Evolutionary conservation across 2,113 vertebrate genomes (phyloP).

Genomic region (Vulpes vulpes): DNA sequence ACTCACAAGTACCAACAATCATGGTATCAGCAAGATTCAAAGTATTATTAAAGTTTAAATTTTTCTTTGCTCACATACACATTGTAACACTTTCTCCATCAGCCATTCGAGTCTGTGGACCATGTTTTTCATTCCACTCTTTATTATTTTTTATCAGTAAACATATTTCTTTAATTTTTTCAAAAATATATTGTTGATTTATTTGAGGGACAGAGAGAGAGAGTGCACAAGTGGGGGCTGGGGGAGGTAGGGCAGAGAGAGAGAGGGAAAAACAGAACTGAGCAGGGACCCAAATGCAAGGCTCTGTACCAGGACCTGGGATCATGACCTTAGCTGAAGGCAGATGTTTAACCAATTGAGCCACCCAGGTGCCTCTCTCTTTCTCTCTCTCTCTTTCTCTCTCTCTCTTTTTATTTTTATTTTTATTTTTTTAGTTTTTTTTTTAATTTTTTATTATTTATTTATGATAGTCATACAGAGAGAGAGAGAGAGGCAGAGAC

Average conservation of each 20-base stretch:
- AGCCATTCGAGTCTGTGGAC: not conserved
- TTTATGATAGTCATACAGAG: too few species aligned
- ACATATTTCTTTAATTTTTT: not conserved
- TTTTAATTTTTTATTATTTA: too few species aligned
- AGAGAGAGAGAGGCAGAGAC: too few species aligned
- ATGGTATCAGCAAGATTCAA: not conserved
- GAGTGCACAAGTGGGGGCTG: not conserved
- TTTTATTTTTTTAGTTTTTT: not conserved
- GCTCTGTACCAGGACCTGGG: not conserved
- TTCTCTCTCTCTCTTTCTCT: too few species aligned
- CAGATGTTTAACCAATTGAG: not conserved
- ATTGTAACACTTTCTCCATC: not conserved
- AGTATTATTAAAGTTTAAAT: not conserved
- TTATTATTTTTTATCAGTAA: not conserved
- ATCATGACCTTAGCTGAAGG: not conserved
- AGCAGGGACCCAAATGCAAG: not conserved
- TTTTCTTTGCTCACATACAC: not conserved
- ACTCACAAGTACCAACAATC: not conserved
- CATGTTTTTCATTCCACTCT: not conserved
- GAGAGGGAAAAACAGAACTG: not conserved
- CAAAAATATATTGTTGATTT: not conserved
- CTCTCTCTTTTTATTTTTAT: not conserved
- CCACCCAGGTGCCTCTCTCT: not conserved
- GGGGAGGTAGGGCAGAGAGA: not conserved
- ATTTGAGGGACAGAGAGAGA: not conserved